These are phyloP conservation scores for Heteronetta atricapilla DNA, from an alignment of 2,113 vertebrate species.

Conservation along the genomic window DNA sequence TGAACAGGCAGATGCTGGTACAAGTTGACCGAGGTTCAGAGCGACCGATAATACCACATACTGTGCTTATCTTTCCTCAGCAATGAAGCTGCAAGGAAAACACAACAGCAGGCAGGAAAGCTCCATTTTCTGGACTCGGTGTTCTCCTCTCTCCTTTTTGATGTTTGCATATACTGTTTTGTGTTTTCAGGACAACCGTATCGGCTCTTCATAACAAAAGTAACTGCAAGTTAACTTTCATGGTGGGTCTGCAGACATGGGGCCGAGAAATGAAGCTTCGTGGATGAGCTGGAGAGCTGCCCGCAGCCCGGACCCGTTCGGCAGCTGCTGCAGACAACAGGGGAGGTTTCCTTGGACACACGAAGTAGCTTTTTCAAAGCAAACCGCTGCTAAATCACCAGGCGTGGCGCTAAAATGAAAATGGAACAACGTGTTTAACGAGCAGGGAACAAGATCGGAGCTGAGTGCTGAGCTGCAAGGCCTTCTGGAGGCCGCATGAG, in stretches of 20 bases:
- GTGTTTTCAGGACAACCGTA: neutral
- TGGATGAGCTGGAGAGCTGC: neutral
- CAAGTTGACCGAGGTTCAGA: neutral
- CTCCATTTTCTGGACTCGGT: neutral
- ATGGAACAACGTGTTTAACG: neutral
- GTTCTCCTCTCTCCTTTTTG: neutral
- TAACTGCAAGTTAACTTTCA: neutral
- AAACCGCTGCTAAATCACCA: neutral
- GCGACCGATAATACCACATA: neutral
- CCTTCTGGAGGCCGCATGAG: conserved; percentile 7
- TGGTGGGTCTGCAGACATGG: too few relatives aligned
- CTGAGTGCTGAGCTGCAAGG: neutral
- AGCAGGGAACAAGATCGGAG: conserved; percentile 7
- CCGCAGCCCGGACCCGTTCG: neutral
- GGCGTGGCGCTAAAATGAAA: neutral
- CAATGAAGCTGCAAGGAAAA: neutral
- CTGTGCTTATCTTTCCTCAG: neutral
- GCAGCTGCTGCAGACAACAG: neutral
- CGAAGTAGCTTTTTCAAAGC: conserved; percentile 31
- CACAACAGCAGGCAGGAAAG: neutral
- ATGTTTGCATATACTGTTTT: neutral
- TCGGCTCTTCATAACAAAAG: neutral
- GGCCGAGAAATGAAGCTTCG: neutral
- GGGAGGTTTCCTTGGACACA: neutral
- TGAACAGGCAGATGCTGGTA: neutral